Evolutionary conservation across 1,140 invertebrate genomes (phyloP), one percentile per base, ranked within the genome.

Genomic region (Xylocopa sonorina): DNA sequence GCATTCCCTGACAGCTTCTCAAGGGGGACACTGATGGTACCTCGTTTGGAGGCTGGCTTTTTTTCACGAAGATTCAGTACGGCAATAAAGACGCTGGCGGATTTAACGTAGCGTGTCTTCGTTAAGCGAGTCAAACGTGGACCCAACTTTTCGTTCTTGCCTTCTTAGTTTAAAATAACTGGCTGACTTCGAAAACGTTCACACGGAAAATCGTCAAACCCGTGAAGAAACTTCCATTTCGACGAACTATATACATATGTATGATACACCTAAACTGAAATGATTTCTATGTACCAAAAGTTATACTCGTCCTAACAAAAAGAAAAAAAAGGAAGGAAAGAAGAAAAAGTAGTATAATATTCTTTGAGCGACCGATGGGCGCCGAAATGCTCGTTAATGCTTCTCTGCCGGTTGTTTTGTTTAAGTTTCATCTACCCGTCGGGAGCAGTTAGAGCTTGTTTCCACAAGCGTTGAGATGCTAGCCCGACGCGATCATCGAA

Each of bases 151-250:
- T 89, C 90, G 91, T 91, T 91, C 88, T 69, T 55, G 67, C 16
- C 51, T 41, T 57, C 43, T 32, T 88, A 86, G 87, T 90, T 89
- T 92, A 91, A 92, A 92, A 91, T 91, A 92, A 91, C 88, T 85
- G 34, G 87, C 87, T 85, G 66, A 71, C 79, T 90, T 81, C 82
- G 82, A 89, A 38, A 91, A 90, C 89, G 90, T 91, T 91, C 90
- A 92, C 90, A 91, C 89, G 91, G 81, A 62, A 78, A 71, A 16
- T 32, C 34, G 62, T 55, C n/a, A 34, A 67, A 51, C n/a, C 5
- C 21, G 4, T 34, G 29, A 18, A 34, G 12, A 18, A 32, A 58
- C 2, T 14, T 18, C 29, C 57, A 29, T 32, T 51, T 21, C 12
- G 34, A n/a, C 57, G 4, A 0, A 50, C 21, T 38, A 21, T 21